Base-by-base conservation (phyloP, 2,113 vertebrate species). In the Cyprinodon brontotheroides region DNA sequence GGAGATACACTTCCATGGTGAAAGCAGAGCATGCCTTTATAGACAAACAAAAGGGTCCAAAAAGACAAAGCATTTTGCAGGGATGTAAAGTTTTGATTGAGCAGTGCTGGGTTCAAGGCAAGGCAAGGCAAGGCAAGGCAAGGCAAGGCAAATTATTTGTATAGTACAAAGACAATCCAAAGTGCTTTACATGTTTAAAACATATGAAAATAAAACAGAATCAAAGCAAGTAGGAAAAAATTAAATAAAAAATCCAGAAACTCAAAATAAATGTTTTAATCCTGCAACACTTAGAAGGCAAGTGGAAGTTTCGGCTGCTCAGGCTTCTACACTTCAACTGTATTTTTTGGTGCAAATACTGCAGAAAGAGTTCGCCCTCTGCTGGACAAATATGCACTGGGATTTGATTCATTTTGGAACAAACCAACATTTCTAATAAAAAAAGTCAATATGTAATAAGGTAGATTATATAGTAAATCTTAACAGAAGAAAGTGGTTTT, bases 311-410 rank as follows among this genome's bases (percentile, higher is more conserved):
- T 75, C 65, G 69, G 59, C 65, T 13, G 39, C 17, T 65, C 61
- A 14, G 14, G 40, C 40, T 20, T 20, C 14, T n/a, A 12, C 20
- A 65, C 22, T 17, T 39, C 43, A 73, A 61, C 37, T 36, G 36
- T 22, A 1, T 29, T 29, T 57, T 38, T 4, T 22, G 64, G 36
- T 70, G 61, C 63, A 77, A 84, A 81, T 68, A 61, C 20, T 86
- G 84, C 79, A 81, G 88, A 85, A 75, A 82, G 53, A 88, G 89
- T 89, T 91, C 82, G 94, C 93, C 94, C 90, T 86, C 94, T 92
- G 80, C 91, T 93, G 94, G 91, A 29, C 4, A 59, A 61, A 71
- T 15, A 15, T 14, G 20, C 17, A 57, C 0, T 2, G 72, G 6
- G 48, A 70, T 47, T 80, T 57, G 36, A 17, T 39, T 11, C 22